These are phyloP conservation scores for Diadema setosum DNA, from an alignment of 35 echinoderm and acorn worm species.

Conservation along the genomic window DNA sequence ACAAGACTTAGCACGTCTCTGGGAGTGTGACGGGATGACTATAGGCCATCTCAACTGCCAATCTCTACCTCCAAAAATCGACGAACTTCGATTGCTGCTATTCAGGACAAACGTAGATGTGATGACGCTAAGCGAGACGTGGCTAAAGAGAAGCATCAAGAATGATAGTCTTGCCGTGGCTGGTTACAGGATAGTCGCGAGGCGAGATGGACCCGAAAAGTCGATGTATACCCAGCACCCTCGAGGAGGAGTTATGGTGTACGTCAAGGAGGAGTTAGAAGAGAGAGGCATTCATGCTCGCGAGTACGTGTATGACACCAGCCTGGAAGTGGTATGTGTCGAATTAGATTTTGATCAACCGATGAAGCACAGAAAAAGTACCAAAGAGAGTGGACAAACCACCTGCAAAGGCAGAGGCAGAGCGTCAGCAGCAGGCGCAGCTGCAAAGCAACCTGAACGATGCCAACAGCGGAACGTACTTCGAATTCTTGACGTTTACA, in stretches of 20 bases:
- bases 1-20: too few relatives aligned
- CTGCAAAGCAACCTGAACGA: neutral
- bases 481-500: neutral
- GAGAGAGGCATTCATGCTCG: too few relatives aligned
- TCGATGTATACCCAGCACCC: neutral
- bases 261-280: neutral
- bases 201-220: neutral
- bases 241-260: neutral
- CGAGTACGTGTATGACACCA: neutral
- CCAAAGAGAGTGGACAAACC: neutral
- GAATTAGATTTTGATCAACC: neutral
- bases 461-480: neutral
- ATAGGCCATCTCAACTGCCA: neutral
- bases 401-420: too few relatives aligned
- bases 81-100: neutral
- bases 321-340: neutral
- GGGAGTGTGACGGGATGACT: neutral
- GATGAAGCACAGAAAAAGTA: neutral
- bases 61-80: neutral
- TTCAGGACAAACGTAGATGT: neutral
- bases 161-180: neutral
- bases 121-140: neutral
- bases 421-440: too few relatives aligned
- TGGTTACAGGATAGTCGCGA: neutral
- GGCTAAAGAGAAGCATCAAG: neutral